Percentiles rank a stretch among this genome's conserved stretches.
phyloP scores from a whole-genome alignment of 2,797 vertebrate genomes.

The Dendrocincla fuliginosa region DNA sequence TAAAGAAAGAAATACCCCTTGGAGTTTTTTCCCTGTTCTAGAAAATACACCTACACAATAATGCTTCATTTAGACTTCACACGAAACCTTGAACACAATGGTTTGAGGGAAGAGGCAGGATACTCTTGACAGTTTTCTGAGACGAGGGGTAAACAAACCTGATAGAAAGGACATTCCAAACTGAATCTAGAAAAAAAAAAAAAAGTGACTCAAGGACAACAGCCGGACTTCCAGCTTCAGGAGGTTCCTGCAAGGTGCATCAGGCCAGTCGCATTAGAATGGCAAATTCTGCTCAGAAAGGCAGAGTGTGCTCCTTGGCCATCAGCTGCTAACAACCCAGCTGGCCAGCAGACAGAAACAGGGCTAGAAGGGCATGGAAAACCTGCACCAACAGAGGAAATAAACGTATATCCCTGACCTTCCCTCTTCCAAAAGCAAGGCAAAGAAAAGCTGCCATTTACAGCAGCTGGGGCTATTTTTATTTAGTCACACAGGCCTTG shows the following conservation, averaged over 20 bases:
- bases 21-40: background rate
- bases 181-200: background rate
- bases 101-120: background rate
- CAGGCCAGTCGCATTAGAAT: accelerated
- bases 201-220: background rate
- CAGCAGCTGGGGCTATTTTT: background rate
- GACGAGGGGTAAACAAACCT: background rate
- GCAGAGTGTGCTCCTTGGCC: background rate
- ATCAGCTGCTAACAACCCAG: background rate
- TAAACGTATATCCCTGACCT: background rate
- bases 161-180: background rate
- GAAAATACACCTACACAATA: background rate
- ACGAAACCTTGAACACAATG: background rate
- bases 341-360: background rate
- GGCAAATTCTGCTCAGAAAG: background rate
- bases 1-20: background rate
- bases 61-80: background rate
- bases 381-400: background rate
- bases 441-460: slow-evolving; percentile 8
- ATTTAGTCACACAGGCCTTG: background rate
- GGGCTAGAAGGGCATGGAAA: background rate
- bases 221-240: background rate
- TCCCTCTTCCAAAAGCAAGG: background rate
- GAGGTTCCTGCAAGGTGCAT: background rate
- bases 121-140: background rate